phyloP scores from a whole-genome alignment of 2,888 invertebrate species.

The Holacanthella duospinosa region DNA sequence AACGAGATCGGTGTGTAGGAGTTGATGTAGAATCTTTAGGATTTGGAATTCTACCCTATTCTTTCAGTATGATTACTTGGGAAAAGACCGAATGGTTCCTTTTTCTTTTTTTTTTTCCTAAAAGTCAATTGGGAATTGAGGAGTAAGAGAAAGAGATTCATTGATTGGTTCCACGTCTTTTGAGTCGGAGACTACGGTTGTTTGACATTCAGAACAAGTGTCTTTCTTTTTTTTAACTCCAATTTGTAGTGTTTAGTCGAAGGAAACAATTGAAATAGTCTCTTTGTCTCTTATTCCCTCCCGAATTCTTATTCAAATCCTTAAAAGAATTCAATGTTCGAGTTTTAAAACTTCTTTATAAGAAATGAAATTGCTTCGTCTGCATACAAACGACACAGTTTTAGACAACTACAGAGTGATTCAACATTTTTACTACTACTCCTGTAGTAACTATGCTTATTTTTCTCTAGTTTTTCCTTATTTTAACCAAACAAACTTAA shows the following conservation, averaged over 20 bases:
- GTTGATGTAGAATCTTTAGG: too few relatives aligned
- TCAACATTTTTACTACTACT: background rate
- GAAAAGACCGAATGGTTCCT: background rate
- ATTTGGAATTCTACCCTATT: conserved; percentile 3
- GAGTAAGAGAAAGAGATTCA: background rate
- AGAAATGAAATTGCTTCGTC: too few relatives aligned
- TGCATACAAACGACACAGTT: too few relatives aligned
- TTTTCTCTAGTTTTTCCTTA: background rate
- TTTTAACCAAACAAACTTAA: too few relatives aligned
- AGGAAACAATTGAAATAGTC: background rate
- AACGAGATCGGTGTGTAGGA: background rate
- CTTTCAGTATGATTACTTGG: background rate
- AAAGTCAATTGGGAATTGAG: conserved; percentile 6
- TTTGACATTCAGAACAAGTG: conserved; percentile 1
- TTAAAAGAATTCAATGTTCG: too few relatives aligned
- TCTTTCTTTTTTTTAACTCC: background rate
- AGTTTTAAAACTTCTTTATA: too few relatives aligned
- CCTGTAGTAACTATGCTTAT: background rate
- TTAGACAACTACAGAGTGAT: too few relatives aligned
- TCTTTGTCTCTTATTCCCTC: too few relatives aligned
- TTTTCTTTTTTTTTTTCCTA: background rate
- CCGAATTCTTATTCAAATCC: too few relatives aligned
- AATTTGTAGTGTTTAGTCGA: conserved; percentile 2
- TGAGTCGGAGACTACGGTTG: background rate
- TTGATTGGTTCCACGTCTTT: background rate